Evolutionary conservation across 2,888 invertebrate species (phyloP).

Genomic region (Epinotia ramella): DNA sequence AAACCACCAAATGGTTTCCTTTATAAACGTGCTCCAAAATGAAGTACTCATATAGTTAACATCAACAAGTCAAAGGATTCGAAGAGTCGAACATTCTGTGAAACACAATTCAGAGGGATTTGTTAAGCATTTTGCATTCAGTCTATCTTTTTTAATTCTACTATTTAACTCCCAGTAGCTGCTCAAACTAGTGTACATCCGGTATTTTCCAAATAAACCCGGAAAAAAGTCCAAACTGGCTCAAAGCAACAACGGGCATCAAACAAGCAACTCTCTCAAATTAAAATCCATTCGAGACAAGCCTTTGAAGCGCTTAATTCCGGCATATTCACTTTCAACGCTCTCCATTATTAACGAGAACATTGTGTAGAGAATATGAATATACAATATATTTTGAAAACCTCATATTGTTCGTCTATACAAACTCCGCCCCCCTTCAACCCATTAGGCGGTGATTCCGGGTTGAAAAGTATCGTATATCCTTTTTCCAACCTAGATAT

Average conservation of each 20-base stretch:
- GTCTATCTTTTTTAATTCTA: background rate
- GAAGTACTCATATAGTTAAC: too few species aligned
- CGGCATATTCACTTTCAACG: slow-evolving; percentile 7
- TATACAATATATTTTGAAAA: background rate
- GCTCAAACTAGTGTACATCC: slow-evolving; percentile 10
- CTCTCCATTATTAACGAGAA: slow-evolving; percentile 10
- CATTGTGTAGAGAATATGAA: background rate
- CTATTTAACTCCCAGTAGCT: background rate
- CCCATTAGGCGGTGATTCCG: too few species aligned
- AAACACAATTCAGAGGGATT: background rate
- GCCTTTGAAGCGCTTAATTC: slow-evolving; percentile 28
- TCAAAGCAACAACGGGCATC: slow-evolving; percentile 8
- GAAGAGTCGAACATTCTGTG: too few species aligned
- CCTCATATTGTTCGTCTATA: background rate
- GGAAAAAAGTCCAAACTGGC: slow-evolving; percentile 13
- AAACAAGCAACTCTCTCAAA: slow-evolving; percentile 31
- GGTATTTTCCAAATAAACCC: background rate
- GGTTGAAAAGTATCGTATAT: too few species aligned
- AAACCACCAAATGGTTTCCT: too few species aligned
- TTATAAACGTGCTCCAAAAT: background rate
- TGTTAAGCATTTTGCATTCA: background rate
- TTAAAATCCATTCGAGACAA: slow-evolving; percentile 36
- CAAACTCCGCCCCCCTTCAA: background rate
- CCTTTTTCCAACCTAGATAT: too few species aligned
- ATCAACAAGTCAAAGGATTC: too few species aligned